Evolutionary conservation across 2,113 vertebrate species (phyloP).

Genomic region (Dasypus novemcinctus): DNA sequence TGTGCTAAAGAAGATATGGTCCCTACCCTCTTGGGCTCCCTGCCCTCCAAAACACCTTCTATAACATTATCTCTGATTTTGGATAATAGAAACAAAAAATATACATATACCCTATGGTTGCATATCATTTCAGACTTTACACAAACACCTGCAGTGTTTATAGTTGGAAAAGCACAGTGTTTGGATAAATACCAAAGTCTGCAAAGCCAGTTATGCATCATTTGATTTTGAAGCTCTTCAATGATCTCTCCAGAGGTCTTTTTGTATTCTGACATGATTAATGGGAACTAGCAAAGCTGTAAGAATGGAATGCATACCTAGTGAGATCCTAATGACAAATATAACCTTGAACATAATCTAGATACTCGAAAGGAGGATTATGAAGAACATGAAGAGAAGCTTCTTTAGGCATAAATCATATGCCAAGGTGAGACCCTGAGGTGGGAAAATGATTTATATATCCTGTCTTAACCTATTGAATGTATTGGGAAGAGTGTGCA

Average conservation of each 20-base stretch:
- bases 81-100: background rate
- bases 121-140: background rate
- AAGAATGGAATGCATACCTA: constrained; percentile 19
- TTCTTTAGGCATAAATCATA: background rate
- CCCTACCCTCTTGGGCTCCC: background rate
- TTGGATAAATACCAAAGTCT: background rate
- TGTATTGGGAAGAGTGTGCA: no score
- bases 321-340: constrained; percentile 32
- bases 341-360: constrained; percentile 43
- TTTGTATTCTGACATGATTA: background rate
- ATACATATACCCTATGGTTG: background rate
- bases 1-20: background rate
- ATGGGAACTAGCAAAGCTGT: background rate
- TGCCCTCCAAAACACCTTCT: background rate
- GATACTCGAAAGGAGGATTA: background rate
- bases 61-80: background rate
- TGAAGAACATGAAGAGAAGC: background rate
- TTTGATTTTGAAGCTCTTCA: background rate
- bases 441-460: constrained; percentile 15
- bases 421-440: constrained; percentile 2
- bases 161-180: background rate
- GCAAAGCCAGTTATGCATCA: background rate
- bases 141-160: background rate
- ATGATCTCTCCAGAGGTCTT: constrained; percentile 16
- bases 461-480: no score